Percentiles rank a stretch among this genome's conserved stretches.
phyloP scores from a whole-genome alignment of 1,140 invertebrate species.

The Bombus confusus region DNA sequence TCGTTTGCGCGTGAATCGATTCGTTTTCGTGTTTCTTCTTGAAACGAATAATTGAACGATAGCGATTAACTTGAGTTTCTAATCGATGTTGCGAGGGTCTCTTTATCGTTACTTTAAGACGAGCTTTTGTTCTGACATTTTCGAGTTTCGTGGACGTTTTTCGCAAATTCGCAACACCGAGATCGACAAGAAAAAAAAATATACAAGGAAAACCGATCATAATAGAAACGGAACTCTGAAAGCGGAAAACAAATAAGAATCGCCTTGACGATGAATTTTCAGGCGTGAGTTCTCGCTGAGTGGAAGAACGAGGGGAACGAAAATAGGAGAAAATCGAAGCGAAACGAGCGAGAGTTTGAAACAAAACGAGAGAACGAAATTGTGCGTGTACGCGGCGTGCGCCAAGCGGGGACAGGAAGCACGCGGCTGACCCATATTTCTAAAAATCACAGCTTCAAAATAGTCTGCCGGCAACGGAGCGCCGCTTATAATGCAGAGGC shows the following conservation, averaged over 20 bases:
- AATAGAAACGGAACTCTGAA: too few relatives aligned
- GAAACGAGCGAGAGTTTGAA: not conserved
- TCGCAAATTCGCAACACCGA: too few relatives aligned
- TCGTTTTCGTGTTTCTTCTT: not conserved
- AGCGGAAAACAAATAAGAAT: not conserved
- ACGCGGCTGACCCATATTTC: slow-evolving; percentile 79
- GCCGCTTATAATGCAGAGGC: slow-evolving; percentile 34
- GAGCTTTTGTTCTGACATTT: not conserved
- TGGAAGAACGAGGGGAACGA: not conserved
- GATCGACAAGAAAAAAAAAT: too few relatives aligned
- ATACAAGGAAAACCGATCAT: too few relatives aligned
- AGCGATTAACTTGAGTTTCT: not conserved
- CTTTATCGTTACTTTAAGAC: not conserved
- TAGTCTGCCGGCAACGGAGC: slow-evolving; percentile 66
- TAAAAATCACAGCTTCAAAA: slow-evolving; percentile 79
- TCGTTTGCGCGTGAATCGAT: not conserved
- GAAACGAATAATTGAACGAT: not conserved
- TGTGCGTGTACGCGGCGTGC: slow-evolving; percentile 2
- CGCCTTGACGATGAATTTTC: too few relatives aligned
- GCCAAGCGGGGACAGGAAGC: not conserved
- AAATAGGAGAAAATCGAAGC: slow-evolving; percentile 20
- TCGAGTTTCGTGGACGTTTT: too few relatives aligned
- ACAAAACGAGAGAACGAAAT: slow-evolving; percentile 2
- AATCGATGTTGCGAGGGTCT: too few relatives aligned
- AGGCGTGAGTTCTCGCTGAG: not conserved